Evolutionary conservation across 2,888 invertebrate species (phyloP).

Genomic region (Trachelus tabidus): DNA sequence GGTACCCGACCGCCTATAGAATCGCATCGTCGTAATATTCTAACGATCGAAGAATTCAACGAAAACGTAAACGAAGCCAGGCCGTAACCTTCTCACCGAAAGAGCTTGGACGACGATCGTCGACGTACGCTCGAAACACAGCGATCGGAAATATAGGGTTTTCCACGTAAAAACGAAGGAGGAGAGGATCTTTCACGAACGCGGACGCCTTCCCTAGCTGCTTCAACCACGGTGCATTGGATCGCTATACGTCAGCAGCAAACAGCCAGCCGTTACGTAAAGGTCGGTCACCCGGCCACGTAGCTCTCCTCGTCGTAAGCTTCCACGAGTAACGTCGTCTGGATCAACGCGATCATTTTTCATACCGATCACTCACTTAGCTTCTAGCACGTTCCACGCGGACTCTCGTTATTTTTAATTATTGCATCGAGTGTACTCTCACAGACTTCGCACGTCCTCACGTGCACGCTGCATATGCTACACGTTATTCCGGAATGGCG

Average conservation of each 20-base stretch:
- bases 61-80: neutral
- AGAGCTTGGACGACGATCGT: neutral
- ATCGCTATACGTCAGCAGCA: constrained; percentile 48
- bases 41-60: neutral
- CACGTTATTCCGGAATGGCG: neutral
- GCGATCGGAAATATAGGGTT: constrained; percentile 32
- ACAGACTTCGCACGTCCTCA: neutral
- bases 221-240: constrained; percentile 22
- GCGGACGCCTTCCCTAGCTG: constrained; percentile 6
- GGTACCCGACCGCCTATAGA: neutral
- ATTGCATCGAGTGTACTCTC: neutral
- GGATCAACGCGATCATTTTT: neutral
- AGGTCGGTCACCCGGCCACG: constrained; percentile 65
- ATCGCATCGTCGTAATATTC: neutral
- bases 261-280: constrained; percentile 63
- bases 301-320: constrained; percentile 23
- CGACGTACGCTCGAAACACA: constrained; percentile 19
- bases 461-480: neutral
- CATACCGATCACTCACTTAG: neutral
- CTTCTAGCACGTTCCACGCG: neutral
- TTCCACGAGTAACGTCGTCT: neutral
- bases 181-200: constrained; percentile 34
- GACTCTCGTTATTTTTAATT: neutral
- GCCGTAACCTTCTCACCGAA: neutral
- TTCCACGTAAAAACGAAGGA: constrained; percentile 25